Percentiles rank a stretch among this genome's conserved stretches.
Evolutionary conservation across 2,888 invertebrate genomes (phyloP).

Genomic region (Scrobipalpa atriplicella): DNA sequence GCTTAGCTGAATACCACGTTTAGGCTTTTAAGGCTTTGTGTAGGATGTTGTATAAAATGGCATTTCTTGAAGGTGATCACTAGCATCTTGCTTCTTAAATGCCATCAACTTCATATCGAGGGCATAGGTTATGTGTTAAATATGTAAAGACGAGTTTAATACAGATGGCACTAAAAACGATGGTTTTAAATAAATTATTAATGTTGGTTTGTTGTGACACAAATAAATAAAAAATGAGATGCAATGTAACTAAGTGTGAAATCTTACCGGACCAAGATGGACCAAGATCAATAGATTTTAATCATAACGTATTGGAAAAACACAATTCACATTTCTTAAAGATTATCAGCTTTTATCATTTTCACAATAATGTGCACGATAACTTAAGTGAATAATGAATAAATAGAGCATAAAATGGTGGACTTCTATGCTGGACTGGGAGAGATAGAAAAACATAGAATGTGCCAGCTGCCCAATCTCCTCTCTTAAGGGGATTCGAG

Average conservation of each 20-base stretch:
- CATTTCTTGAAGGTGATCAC: constrained; percentile 5
- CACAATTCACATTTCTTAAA: too few species aligned
- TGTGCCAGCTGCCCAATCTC: too few species aligned
- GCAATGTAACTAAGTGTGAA: too few species aligned
- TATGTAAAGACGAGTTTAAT: not conserved
- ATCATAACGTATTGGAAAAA: too few species aligned
- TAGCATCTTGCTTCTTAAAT: not conserved
- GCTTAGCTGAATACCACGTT: constrained; percentile 31
- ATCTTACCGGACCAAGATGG: too few species aligned
- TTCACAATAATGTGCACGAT: not conserved
- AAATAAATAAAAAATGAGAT: too few species aligned
- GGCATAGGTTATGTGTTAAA: constrained; percentile 3
- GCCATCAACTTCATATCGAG: constrained; percentile 7
- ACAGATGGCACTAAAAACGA: not conserved
- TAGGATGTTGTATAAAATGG: constrained; percentile 7
- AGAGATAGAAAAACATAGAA: too few species aligned
- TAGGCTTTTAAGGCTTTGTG: not conserved
- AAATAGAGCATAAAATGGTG: not conserved
- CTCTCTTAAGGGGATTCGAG: too few species aligned
- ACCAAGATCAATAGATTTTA: too few species aligned
- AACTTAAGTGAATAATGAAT: not conserved
- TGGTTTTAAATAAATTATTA: too few species aligned
- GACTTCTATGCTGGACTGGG: too few species aligned
- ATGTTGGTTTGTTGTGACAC: not conserved
- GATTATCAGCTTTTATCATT: not conserved